Evolutionary conservation across 2,888 invertebrate species (phyloP).

Genomic region (Temnothorax rugatulus): DNA sequence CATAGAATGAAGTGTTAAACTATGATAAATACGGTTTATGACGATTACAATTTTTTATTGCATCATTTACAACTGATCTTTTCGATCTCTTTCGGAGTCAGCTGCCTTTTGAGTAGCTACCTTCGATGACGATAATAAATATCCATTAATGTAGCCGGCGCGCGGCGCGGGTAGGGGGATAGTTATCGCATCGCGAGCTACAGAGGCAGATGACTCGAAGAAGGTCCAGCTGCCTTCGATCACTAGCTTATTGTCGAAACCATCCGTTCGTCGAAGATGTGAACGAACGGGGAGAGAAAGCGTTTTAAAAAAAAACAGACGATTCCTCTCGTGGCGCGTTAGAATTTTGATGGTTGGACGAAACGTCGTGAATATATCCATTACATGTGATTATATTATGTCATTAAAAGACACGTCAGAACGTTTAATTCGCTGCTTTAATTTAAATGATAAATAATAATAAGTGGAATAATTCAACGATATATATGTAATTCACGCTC

Average conservation of each 20-base stretch:
- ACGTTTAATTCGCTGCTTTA: background rate
- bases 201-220: constrained; percentile 84
- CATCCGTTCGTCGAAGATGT: constrained; percentile 68
- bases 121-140: constrained; percentile 84
- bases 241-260: constrained; percentile 76
- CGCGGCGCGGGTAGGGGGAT: constrained; percentile 78
- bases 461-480: background rate
- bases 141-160: constrained; percentile 82
- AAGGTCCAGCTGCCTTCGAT: constrained; percentile 84
- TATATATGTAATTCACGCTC: background rate
- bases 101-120: constrained; percentile 76
- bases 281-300: constrained; percentile 55
- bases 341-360: background rate
- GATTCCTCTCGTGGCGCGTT: constrained; percentile 4
- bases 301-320: constrained; percentile 40
- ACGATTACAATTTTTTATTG: constrained; percentile 37
- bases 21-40: constrained; percentile 32
- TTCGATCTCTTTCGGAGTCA: constrained; percentile 64
- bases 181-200: constrained; percentile 85
- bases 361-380: constrained; percentile 5
- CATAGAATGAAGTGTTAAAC: background rate
- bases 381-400: background rate
- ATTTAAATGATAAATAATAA: background rate
- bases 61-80: constrained; percentile 66
- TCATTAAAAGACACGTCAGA: background rate